Evolutionary conservation across 2,797 vertebrate species (phyloP).

Genomic region (Danio jaintianensis): DNA sequence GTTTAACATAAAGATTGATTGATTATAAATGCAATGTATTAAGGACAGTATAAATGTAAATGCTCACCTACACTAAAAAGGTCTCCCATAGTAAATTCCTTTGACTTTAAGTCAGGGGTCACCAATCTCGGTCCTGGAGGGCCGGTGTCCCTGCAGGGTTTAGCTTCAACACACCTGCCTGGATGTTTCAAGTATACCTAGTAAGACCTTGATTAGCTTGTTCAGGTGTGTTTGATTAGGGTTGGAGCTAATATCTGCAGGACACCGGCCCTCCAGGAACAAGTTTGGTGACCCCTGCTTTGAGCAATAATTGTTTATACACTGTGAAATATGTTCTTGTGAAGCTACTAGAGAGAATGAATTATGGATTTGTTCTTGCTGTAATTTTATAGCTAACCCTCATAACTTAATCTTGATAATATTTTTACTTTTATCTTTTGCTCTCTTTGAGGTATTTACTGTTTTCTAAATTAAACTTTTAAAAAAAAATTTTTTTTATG

Average conservation of each 20-base stretch:
- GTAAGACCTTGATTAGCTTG: too few relatives aligned
- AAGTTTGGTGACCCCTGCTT: too few relatives aligned
- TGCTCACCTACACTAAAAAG: neutral
- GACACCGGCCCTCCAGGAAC: too few relatives aligned
- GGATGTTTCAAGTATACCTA: too few relatives aligned
- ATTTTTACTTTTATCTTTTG: neutral
- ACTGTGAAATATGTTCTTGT: conserved; percentile 5
- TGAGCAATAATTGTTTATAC: neutral
- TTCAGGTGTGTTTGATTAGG: too few relatives aligned
- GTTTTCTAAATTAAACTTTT: neutral
- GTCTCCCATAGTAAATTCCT: neutral
- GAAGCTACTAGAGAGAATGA: neutral
- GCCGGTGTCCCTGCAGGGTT: too few relatives aligned
- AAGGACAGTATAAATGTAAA: neutral
- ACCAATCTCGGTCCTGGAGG: too few relatives aligned
- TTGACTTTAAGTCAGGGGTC: too few relatives aligned
- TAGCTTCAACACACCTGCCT: too few relatives aligned
- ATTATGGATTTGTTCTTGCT: neutral
- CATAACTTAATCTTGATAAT: neutral
- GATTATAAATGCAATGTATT: neutral
- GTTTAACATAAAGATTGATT: neutral
- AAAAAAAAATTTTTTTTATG: neutral
- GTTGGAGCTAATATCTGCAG: too few relatives aligned
- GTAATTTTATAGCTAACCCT: neutral
- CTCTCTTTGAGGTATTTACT: neutral